phyloP scores from a whole-genome alignment of 2,797 vertebrate genomes.

The Tenualosa thibaudeaui region DNA sequence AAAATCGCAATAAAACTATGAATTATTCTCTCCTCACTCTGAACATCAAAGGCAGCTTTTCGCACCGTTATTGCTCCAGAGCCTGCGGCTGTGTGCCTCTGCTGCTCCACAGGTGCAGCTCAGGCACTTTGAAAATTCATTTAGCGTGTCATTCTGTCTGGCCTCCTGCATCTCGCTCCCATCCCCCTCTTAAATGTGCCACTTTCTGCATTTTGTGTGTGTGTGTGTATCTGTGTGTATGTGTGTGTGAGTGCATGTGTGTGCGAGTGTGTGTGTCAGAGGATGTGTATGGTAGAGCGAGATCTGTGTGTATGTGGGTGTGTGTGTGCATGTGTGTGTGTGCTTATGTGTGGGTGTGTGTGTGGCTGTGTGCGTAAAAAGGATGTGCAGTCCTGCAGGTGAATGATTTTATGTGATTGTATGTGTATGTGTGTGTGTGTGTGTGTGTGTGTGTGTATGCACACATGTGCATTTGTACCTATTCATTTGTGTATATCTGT shows the following conservation, averaged over 20 bases:
- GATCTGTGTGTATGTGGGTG: neutral
- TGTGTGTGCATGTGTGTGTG: neutral
- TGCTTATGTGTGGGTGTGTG: neutral
- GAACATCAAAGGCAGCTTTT: slow-evolving; percentile 65
- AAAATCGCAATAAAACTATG: slow-evolving; percentile 56
- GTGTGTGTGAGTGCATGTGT: neutral
- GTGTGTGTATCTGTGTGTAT: neutral
- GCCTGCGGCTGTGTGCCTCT: slow-evolving; percentile 17
- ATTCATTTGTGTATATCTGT: neutral
- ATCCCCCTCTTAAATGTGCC: neutral
- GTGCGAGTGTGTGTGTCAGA: neutral
- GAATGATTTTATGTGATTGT: neutral
- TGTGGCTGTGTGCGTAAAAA: too few relatives aligned
- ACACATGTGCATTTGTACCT: neutral
- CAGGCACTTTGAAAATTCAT: slow-evolving; percentile 19
- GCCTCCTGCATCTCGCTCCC: slow-evolving; percentile 1
- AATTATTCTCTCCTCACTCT: slow-evolving; percentile 58
- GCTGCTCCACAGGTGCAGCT: neutral
- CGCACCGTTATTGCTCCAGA: slow-evolving; percentile 30
- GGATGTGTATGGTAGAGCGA: neutral
- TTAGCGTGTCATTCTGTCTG: slow-evolving; percentile 15
- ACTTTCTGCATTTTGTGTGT: neutral
- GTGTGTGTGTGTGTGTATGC: neutral
- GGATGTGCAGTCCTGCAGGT: too few relatives aligned
- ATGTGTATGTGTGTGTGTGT: neutral